These are phyloP conservation scores for Ephydatia muelleri DNA, from an alignment of 37 sponge, comb jelly and placozoan genomes.

Conservation along the genomic window DNA sequence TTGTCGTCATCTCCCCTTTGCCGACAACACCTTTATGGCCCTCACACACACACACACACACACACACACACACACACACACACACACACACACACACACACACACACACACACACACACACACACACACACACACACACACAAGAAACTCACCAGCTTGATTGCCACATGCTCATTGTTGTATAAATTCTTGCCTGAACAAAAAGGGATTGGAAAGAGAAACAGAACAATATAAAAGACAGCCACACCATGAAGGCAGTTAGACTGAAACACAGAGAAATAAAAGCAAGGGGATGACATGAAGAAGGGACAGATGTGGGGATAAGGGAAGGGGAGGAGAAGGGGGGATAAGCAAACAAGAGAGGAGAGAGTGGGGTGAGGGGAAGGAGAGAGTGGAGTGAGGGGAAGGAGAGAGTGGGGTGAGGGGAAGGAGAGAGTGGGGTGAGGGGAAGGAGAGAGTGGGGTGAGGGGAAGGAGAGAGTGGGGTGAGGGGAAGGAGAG, in stretches of 20 bases:
- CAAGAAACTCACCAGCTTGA: conserved; percentile 88
- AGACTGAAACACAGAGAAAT: not conserved
- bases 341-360: not conserved
- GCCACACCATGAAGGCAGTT: not conserved
- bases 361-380: not conserved
- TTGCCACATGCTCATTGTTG: conserved; percentile 98
- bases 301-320: not conserved
- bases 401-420: not conserved
- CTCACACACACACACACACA: no score
- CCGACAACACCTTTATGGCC: no score
- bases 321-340: not conserved
- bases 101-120: conserved; percentile 15
- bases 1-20: no score
- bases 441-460: not conserved
- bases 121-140: not conserved
- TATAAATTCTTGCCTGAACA: conserved; percentile 96
- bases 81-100: no score
- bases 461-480: not conserved
- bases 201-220: not conserved
- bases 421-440: not conserved
- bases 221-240: not conserved
- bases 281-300: not conserved
- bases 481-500: conserved; percentile 9
- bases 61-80: no score
- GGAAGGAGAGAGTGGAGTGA: not conserved